Conservation (phyloP, 1,140 invertebrate species). For the Saccostrea echinata region DNA sequence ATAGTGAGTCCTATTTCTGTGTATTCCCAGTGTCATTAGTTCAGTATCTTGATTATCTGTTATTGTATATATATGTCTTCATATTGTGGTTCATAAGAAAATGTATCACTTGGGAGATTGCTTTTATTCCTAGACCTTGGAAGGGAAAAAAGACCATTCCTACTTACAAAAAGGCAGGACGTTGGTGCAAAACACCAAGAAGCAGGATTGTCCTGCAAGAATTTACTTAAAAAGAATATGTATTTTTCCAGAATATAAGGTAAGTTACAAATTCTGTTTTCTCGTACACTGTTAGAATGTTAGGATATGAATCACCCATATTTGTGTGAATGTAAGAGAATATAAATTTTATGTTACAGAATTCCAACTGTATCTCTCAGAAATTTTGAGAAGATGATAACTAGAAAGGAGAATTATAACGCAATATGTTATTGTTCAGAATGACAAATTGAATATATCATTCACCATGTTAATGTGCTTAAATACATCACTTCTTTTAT, state of each 20-base stretch:
- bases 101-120: no score
- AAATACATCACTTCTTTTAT: no score
- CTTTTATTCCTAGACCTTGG: no score
- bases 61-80: background rate
- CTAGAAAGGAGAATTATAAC: no score
- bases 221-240: constrained; percentile 3
- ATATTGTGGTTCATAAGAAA: background rate
- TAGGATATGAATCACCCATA: no score
- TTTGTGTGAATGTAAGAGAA: background rate
- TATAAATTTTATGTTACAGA: background rate
- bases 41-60: background rate
- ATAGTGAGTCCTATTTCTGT: no score
- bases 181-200: constrained; percentile 18
- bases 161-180: constrained; percentile 29
- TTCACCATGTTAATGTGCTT: no score
- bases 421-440: no score
- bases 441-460: no score
- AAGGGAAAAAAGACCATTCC: constrained; percentile 19
- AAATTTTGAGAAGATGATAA: no score
- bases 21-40: background rate
- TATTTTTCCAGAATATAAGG: constrained; percentile 26
- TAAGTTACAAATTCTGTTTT: no score
- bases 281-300: background rate
- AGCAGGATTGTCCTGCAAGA: background rate
- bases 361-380: background rate